A percentile compares a stretch with the other conserved stretches of the same genome.
phyloP scores from a whole-genome alignment of 2,797 vertebrate genomes.

The Xenopus petersii region DNA sequence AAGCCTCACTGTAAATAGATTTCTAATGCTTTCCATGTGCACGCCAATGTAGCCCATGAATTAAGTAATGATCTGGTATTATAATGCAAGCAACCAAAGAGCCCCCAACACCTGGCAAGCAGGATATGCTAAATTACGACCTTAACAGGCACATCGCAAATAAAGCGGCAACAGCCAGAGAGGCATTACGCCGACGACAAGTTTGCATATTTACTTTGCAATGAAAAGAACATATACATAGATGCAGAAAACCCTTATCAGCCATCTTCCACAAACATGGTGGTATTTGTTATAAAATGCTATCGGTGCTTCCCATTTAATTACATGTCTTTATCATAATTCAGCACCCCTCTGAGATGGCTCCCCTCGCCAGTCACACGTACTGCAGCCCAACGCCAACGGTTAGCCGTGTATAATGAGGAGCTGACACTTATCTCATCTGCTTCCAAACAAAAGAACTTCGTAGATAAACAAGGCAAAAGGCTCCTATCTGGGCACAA shows the following conservation, averaged over 20 bases:
- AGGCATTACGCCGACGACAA: slow-evolving; percentile 35
- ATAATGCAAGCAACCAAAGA: slow-evolving; percentile 70
- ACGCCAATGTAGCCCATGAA: slow-evolving; percentile 71
- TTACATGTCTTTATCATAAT: slow-evolving; percentile 32
- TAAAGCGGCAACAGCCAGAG: slow-evolving; percentile 34
- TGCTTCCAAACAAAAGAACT: slow-evolving; percentile 22
- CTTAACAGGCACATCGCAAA: slow-evolving; percentile 67
- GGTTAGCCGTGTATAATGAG: background rate
- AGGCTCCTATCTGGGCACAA: background rate
- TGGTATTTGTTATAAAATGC: slow-evolving; percentile 15
- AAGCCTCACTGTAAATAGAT: slow-evolving; percentile 77
- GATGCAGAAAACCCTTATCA: slow-evolving; percentile 6
- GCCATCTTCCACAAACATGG: slow-evolving; percentile 2
- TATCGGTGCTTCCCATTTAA: slow-evolving; percentile 33
- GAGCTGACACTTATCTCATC: slow-evolving; percentile 20
- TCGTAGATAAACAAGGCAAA: slow-evolving; percentile 25
- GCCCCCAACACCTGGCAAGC: slow-evolving; percentile 70
- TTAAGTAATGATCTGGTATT: slow-evolving; percentile 76
- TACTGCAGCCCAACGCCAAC: background rate
- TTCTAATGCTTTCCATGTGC: slow-evolving; percentile 78
- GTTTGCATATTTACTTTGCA: slow-evolving; percentile 19
- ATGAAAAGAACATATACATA: slow-evolving; percentile 6
- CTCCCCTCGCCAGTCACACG: background rate
- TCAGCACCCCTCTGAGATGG: slow-evolving; percentile 1
- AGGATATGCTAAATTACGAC: slow-evolving; percentile 72